Base-by-base conservation (phyloP, 2,888 invertebrate species). In the Pasiphila rectangulata region DNA sequence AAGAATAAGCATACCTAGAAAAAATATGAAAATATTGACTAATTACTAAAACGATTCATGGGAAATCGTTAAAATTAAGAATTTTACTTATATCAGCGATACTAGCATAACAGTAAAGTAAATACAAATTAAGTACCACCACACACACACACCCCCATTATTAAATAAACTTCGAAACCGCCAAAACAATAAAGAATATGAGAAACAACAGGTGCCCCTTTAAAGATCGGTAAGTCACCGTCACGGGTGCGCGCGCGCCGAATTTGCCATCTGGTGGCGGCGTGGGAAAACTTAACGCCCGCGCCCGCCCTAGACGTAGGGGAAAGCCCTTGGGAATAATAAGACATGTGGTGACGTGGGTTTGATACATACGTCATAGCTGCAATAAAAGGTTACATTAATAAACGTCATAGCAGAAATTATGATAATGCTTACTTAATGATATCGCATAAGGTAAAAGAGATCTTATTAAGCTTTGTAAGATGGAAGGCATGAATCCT, bases 231-330 rank as follows among this genome's bases (percentile, higher is more conserved):
- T 86, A 87, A 82, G 85, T 70, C 87, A 87, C 86, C 76, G 87
- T 86, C 79, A 83, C 82, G 87, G 27, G 74, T 79, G 70, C 67
- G 77, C 76, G 79, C 64, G 75, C 79, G 74, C 69, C 50, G 51
- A 46, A 47, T 57, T 59, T 74, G 73, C 74, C 86, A 84, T 83
- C 74, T 87, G 83, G 76, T 62, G 71, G 53, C 72, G 67, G 68
- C 84, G 86, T 88, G 88, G 88, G 88, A 87, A 87, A 85, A 86
- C 83, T 80, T 87, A 88, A 87, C 88, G 86, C 67, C 59, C 69
- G 60, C 40, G 51, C 59, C 60, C 57, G 57, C 55, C 62, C 61
- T 57, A 44, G 30, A 41, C 29, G 24, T 39, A 15, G 30, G 24
- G 44, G 9, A 36, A 48, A 35, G 38, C 40, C 43, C 39, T 16